Conservation (phyloP, 2,888 invertebrate species). For the Caradrina clavipalpis region DNA sequence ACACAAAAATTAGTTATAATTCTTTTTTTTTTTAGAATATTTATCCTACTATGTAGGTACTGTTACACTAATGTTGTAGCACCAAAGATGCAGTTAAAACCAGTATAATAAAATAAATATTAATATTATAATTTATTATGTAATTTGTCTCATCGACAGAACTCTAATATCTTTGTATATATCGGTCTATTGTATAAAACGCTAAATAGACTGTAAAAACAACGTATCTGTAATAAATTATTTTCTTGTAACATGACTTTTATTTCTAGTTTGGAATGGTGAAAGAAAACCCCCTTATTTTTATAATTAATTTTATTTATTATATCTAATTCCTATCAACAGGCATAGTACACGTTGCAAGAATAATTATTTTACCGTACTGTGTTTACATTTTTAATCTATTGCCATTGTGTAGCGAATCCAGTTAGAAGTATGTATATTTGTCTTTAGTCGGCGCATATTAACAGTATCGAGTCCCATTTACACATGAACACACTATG, state of each 20-base stretch:
- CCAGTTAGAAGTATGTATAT: conserved; percentile 53
- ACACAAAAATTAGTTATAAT: neutral
- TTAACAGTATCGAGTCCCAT: conserved; percentile 64
- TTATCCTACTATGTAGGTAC: neutral
- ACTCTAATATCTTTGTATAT: conserved; percentile 7
- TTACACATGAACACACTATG: conserved; percentile 69
- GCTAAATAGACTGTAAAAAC: conserved; percentile 30
- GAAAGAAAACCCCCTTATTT: conserved; percentile 71
- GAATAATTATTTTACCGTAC: conserved; percentile 84
- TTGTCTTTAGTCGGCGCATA: conserved; percentile 63
- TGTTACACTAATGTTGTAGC: conserved; percentile 7
- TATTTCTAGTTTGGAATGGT: conserved; percentile 46
- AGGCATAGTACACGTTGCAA: conserved; percentile 89
- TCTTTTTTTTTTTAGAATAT: neutral
- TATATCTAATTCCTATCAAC: conserved; percentile 89
- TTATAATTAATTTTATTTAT: conserved; percentile 90
- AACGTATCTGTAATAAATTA: conserved; percentile 56
- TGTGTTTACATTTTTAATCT: conserved; percentile 76
- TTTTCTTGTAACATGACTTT: conserved; percentile 58
- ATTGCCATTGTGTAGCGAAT: conserved; percentile 68
- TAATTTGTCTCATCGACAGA: conserved; percentile 19
- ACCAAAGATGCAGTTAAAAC: conserved; percentile 49
- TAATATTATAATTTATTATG: conserved; percentile 6
- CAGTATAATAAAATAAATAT: conserved; percentile 20
- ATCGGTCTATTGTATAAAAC: conserved; percentile 20